These are phyloP conservation scores for Melinopterus prodromus DNA, from an alignment of 2,888 invertebrate genomes.

Conservation along the genomic window DNA sequence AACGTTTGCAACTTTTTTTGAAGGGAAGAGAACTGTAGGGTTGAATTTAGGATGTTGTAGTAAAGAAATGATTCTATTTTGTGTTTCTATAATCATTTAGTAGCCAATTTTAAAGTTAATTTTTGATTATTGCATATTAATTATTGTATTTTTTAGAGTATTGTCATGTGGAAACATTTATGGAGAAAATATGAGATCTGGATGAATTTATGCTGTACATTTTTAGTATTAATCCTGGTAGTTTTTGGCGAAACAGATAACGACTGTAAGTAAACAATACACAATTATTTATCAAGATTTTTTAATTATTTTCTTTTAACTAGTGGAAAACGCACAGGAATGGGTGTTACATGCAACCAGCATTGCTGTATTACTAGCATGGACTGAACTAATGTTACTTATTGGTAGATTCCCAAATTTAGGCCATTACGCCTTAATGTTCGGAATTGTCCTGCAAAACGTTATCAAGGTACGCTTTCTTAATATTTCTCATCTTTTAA, in stretches of 20 bases:
- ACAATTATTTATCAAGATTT: neutral
- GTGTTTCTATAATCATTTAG: neutral
- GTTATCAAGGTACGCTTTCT: conserved; percentile 59
- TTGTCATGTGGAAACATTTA: conserved; percentile 55
- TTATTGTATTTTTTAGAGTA: conserved; percentile 46
- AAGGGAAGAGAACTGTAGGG: neutral
- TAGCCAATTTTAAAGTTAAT: too few relatives aligned
- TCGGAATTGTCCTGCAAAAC: conserved; percentile 64
- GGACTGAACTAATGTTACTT: conserved; percentile 65
- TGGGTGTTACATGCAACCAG: conserved; percentile 60
- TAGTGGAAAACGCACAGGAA: conserved; percentile 42
- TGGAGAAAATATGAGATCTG: conserved; percentile 59
- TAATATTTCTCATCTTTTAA: neutral
- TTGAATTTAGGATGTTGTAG: neutral
- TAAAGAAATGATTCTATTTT: neutral
- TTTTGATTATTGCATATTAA: neutral
- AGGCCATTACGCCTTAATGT: conserved; percentile 67
- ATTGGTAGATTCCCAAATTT: conserved; percentile 64
- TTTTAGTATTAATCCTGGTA: conserved; percentile 54
- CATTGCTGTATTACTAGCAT: conserved; percentile 61
- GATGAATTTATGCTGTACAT: conserved; percentile 56
- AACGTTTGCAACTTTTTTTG: neutral
- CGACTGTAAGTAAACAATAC: conserved; percentile 34
- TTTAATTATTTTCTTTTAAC: conserved; percentile 5
- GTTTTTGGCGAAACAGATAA: conserved; percentile 42